Conservation (phyloP, 2,888 invertebrate species). For the Lathronympha strigana region DNA sequence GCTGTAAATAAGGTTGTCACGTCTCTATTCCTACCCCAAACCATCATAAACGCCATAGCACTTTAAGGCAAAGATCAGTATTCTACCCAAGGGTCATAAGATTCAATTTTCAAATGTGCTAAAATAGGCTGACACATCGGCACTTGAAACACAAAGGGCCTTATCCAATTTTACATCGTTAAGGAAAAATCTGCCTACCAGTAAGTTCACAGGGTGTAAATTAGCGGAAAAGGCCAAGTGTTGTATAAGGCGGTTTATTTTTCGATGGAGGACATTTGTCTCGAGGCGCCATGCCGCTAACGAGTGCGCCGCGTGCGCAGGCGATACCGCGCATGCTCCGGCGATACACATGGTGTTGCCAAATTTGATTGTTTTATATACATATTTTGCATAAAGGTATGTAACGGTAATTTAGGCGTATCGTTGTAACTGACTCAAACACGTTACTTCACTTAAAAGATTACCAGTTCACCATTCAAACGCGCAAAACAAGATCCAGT, state of each 20-base stretch:
- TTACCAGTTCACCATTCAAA: too few species aligned
- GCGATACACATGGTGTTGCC: conserved; percentile 25
- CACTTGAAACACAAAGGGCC: not conserved
- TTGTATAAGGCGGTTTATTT: conserved; percentile 4
- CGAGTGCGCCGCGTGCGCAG: conserved; percentile 48
- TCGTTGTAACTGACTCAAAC: too few species aligned
- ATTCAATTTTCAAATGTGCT: not conserved
- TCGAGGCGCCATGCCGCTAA: conserved; percentile 59
- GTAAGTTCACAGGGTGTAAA: not conserved
- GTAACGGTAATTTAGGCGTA: too few species aligned
- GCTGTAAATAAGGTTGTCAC: conserved; percentile 60
- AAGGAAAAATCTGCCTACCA: not conserved
- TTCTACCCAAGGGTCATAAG: not conserved
- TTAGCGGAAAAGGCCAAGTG: not conserved
- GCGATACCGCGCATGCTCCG: conserved; percentile 17
- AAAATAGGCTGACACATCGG: conserved; percentile 50
- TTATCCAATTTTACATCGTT: not conserved
- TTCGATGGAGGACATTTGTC: conserved; percentile 54
- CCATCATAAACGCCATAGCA: not conserved
- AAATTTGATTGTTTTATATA: not conserved
- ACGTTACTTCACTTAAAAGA: too few species aligned
- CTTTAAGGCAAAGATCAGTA: not conserved
- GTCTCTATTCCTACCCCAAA: not conserved
- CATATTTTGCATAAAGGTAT: not conserved
- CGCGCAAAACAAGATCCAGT: too few species aligned